phyloP scores from a whole-genome alignment of 2,888 invertebrate species.

The Polietes domitor region DNA sequence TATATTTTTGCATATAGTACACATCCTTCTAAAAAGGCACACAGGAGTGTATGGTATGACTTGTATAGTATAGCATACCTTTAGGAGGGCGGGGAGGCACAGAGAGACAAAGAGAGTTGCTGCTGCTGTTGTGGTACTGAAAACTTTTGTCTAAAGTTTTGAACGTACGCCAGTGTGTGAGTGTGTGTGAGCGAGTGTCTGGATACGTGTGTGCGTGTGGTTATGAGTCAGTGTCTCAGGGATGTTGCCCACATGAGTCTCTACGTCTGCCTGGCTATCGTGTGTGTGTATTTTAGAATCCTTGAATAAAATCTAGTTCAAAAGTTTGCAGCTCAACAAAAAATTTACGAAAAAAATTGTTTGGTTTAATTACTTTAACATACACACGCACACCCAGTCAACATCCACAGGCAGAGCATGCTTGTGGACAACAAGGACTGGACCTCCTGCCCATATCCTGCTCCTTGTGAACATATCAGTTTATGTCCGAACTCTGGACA shows the following conservation, averaged over 20 bases:
- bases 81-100: not conserved
- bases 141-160: not conserved
- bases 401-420: not conserved
- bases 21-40: not conserved
- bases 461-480: not conserved
- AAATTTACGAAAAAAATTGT: not conserved
- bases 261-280: too few species aligned
- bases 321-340: constrained; percentile 21
- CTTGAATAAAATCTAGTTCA: constrained; percentile 62
- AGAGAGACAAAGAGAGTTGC: not conserved
- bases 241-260: not conserved
- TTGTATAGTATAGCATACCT: not conserved
- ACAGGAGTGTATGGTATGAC: not conserved
- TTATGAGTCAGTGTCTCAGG: constrained; percentile 6
- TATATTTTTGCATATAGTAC: constrained; percentile 3
- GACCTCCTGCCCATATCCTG: too few species aligned
- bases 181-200: not conserved
- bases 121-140: not conserved
- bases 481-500: constrained; percentile 8
- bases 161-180: not conserved
- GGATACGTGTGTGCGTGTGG: not conserved
- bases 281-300: constrained; percentile 31
- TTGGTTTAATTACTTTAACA: constrained; percentile 43
- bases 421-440: too few species aligned
- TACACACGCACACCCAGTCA: not conserved